Evolutionary conservation across 2,797 vertebrate species (phyloP).

Genomic region (Peromyscus aztecus): DNA sequence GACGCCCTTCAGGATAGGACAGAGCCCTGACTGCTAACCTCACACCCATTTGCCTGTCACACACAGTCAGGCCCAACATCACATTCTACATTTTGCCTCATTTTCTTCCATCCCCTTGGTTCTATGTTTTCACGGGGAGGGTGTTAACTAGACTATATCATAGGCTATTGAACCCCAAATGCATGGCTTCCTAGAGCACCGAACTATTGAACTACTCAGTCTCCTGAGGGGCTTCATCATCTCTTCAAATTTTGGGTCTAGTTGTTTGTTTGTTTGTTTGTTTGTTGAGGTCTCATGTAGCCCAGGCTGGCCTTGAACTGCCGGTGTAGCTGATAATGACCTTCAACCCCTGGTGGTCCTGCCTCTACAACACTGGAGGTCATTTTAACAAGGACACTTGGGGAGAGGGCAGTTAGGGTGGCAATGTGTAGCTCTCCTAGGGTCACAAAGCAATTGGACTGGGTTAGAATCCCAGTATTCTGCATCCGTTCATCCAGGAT

Average conservation of each 20-base stretch:
- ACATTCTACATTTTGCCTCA: not conserved
- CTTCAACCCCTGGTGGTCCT: not conserved
- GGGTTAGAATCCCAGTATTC: not conserved
- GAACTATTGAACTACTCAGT: not conserved
- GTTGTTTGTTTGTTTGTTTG: not conserved
- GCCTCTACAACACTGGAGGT: not conserved
- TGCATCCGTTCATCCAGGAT: not conserved
- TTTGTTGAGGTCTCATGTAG: not conserved
- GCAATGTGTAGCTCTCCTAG: not conserved
- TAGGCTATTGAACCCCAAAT: not conserved
- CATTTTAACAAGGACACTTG: not conserved
- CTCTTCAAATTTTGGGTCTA: not conserved
- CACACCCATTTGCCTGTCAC: not conserved
- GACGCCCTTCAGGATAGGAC: not conserved
- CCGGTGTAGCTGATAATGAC: not conserved
- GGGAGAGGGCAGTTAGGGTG: not conserved
- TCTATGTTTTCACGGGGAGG: not conserved
- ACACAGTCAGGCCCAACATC: not conserved
- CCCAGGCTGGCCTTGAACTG: not conserved
- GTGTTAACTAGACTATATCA: not conserved
- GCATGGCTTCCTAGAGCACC: slow-evolving; percentile 39
- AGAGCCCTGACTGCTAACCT: not conserved
- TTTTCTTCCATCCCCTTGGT: not conserved
- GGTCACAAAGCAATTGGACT: not conserved
- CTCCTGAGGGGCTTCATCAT: not conserved